Base-by-base conservation (phyloP, 1,140 invertebrate genomes). In the Ectropis grisescens region DNA sequence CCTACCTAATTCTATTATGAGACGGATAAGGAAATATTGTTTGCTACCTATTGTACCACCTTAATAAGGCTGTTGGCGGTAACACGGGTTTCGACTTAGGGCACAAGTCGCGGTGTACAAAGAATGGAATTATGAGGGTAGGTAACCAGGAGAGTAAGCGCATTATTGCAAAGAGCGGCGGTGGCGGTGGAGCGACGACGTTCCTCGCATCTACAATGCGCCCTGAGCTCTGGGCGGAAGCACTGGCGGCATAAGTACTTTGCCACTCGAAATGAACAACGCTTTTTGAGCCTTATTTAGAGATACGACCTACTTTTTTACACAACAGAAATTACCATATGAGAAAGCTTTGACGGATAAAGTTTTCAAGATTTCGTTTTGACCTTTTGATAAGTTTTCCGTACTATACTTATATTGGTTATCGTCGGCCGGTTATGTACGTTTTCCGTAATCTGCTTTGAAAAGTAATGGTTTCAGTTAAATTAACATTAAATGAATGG, bases 21-120 rank as follows among this genome's bases (percentile, higher is more conserved):
- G 39, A 35, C 16, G 35, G 37, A 41, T 27, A 35, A 46, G 40
- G 43, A 50, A 33, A 47, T 31, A 52, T 41, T 33, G 42, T 46
- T 29, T 11, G 22, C 29, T 44, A 41, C 42, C 25, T 57, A 51
- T 57, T 53, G 42, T 51, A 43, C 22, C 23, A 39, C 16, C 13
- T 24, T 58, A 58, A 60, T 65, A 61, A 67, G 47, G 55, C 37
- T 62, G 50, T 59, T 46, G 47, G 41, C 32, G 54, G 58, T 51
- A 57, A 71, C 66, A 72, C 47, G 64, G 44, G 52, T 76, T 70
- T 68, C 58, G 59, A 66, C 64, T 70, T 72, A 68, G 60, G 51
- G 16, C 51, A 50, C 46, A 54, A 67, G 53, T 57, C 41, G 47
- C 43, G 48, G 42, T 53, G 44, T 50, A 59, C 48, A 57, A 67